Percentiles rank a stretch among this genome's conserved stretches.
These are phyloP conservation scores for Drosophila pseudotakahashii DNA, from an alignment of 2,888 invertebrate species.

Conservation along the genomic window DNA sequence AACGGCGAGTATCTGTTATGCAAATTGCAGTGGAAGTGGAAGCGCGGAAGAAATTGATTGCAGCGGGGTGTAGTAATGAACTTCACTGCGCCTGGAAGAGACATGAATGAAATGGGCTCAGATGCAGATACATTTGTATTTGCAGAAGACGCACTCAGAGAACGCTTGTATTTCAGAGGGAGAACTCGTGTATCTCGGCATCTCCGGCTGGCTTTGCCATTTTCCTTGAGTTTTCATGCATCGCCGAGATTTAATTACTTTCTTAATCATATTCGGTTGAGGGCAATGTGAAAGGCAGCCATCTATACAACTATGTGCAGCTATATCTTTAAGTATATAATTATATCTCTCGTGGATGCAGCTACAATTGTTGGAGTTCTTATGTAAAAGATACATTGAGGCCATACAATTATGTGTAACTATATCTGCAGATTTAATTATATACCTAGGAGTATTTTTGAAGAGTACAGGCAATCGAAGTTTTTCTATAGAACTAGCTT, in stretches of 20 bases:
- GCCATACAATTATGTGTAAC: constrained; percentile 9
- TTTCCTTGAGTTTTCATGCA: constrained; percentile 67
- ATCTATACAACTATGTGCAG: constrained; percentile 36
- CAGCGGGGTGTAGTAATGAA: constrained; percentile 37
- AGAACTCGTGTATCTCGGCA: constrained; percentile 15
- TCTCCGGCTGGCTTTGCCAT: constrained; percentile 34
- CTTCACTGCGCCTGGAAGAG: constrained; percentile 57
- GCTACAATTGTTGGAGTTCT: constrained; percentile 12
- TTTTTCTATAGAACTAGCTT: background rate
- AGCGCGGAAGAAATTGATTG: constrained; percentile 56
- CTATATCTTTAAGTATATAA: constrained; percentile 28
- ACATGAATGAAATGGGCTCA: constrained; percentile 55
- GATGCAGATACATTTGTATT: constrained; percentile 6
- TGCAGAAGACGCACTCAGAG: constrained; percentile 19
- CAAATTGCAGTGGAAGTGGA: constrained; percentile 50
- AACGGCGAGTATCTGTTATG: constrained; percentile 39
- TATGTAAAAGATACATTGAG: constrained; percentile 14
- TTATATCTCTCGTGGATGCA: constrained; percentile 11
- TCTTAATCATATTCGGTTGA: constrained; percentile 67
- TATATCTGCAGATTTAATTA: constrained; percentile 5
- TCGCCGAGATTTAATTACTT: constrained; percentile 81
- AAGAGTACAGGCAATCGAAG: background rate
- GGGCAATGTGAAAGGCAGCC: constrained; percentile 60
- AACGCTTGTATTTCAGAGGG: constrained; percentile 36
- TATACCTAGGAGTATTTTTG: background rate